These are phyloP conservation scores for Electrophaes corylata DNA, from an alignment of 2,888 invertebrate genomes.

Conservation along the genomic window DNA sequence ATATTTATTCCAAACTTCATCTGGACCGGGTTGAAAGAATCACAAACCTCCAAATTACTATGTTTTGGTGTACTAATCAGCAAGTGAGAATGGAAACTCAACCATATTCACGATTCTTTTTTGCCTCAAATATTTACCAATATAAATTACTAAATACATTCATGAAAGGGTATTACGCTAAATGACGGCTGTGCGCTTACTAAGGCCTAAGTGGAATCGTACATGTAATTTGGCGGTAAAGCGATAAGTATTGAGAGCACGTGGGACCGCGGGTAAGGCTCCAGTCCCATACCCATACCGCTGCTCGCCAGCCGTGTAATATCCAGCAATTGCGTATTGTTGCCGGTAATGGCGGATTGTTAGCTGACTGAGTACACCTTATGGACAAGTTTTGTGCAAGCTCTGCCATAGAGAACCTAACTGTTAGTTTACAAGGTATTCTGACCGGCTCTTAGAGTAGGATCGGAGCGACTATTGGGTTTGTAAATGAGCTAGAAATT, in stretches of 20 bases:
- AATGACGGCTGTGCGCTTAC: not conserved
- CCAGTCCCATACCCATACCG: constrained; percentile 14
- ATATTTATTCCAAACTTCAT: no score
- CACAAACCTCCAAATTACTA: no score
- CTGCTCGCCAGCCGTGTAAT: constrained; percentile 22
- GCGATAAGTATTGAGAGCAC: constrained; percentile 9
- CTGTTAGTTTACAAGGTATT: no score
- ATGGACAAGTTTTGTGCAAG: not conserved
- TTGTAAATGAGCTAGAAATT: no score
- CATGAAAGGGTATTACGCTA: not conserved
- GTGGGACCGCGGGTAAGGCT: constrained; percentile 14
- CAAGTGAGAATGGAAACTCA: no score
- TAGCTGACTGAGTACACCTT: constrained; percentile 1
- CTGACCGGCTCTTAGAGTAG: no score
- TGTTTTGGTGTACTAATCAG: no score
- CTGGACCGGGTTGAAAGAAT: no score
- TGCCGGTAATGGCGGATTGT: constrained; percentile 20
- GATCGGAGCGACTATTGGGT: no score
- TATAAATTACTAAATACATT: no score
- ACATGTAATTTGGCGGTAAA: constrained; percentile 9
- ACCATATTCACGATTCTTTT: no score
- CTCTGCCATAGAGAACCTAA: not conserved
- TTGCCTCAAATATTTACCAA: no score
- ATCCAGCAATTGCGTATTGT: constrained; percentile 28
- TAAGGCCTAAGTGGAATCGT: not conserved